A percentile compares a stretch with the other conserved stretches of the same genome.
phyloP scores from a whole-genome alignment of 2,888 invertebrate species.

The Coelopa pilipes region DNA sequence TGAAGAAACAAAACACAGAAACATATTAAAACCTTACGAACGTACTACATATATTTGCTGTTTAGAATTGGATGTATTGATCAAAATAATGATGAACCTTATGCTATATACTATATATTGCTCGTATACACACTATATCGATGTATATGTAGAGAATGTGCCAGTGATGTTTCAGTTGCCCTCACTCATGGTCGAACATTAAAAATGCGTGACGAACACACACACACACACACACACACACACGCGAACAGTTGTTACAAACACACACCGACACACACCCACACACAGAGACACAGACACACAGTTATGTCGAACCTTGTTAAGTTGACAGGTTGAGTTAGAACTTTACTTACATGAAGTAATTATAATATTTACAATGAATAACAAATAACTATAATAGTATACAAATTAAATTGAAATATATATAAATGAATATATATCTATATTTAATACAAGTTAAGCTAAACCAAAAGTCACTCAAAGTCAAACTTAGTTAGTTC shows the following conservation, averaged over 20 bases:
- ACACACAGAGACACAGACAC: slow-evolving; percentile 7
- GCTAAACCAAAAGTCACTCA: neutral
- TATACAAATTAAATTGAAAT: neutral
- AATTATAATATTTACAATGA: slow-evolving; percentile 4
- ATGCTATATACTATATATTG: slow-evolving; percentile 12
- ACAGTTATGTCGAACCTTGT: slow-evolving; percentile 20
- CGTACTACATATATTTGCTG: slow-evolving; percentile 21
- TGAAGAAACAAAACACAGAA: neutral
- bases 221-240: slow-evolving; percentile 3
- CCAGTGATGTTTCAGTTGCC: slow-evolving; percentile 31
- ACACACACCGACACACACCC: neutral
- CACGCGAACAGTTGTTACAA: neutral
- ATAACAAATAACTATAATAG: neutral
- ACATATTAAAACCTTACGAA: neutral
- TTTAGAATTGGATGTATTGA: slow-evolving; percentile 17
- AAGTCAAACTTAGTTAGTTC: slow-evolving; percentile 31
- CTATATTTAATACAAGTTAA: slow-evolving; percentile 13
- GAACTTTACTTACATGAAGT: neutral
- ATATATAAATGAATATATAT: neutral
- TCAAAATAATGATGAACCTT: neutral
- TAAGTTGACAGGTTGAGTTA: slow-evolving; percentile 21
- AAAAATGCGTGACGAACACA: neutral
- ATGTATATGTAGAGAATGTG: slow-evolving; percentile 21
- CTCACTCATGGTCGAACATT: neutral
- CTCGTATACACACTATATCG: neutral